These are phyloP conservation scores for Poecilia picta DNA, from an alignment of 2,797 vertebrate genomes.

Conservation along the genomic window DNA sequence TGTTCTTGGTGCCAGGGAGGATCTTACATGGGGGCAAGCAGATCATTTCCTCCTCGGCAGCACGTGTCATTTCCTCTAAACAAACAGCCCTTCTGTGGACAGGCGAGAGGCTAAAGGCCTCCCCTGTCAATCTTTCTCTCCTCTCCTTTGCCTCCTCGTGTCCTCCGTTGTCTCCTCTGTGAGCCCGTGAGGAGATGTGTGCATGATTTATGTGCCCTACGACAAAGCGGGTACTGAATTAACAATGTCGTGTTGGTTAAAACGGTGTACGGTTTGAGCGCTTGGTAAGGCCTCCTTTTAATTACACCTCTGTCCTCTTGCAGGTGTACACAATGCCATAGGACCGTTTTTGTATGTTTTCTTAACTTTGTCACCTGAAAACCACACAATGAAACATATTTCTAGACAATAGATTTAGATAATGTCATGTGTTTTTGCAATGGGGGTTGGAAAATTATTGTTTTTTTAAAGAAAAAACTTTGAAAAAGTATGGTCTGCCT, in stretches of 20 bases:
- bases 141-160: conserved; percentile 15
- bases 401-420: background rate
- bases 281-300: background rate
- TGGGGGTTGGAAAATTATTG: background rate
- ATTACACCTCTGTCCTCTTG: background rate
- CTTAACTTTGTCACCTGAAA: background rate
- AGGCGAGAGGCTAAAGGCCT: conserved; percentile 55
- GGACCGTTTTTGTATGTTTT: background rate
- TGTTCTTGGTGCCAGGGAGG: conserved; percentile 73
- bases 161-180: conserved; percentile 37
- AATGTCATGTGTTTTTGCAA: background rate
- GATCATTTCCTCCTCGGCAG: conserved; percentile 76
- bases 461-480: background rate
- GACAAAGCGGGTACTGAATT: background rate
- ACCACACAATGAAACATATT: background rate
- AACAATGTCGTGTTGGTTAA: conserved; percentile 7
- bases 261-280: conserved; percentile 1
- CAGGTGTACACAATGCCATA: background rate
- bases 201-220: conserved; percentile 14
- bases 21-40: conserved; percentile 73
- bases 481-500: background rate
- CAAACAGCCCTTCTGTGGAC: conserved; percentile 73
- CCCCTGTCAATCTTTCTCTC: conserved; percentile 46
- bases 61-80: conserved; percentile 78
- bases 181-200: conserved; percentile 25